These are phyloP conservation scores for Nomia melanderi DNA, from an alignment of 1,140 invertebrate species.

Conservation along the genomic window DNA sequence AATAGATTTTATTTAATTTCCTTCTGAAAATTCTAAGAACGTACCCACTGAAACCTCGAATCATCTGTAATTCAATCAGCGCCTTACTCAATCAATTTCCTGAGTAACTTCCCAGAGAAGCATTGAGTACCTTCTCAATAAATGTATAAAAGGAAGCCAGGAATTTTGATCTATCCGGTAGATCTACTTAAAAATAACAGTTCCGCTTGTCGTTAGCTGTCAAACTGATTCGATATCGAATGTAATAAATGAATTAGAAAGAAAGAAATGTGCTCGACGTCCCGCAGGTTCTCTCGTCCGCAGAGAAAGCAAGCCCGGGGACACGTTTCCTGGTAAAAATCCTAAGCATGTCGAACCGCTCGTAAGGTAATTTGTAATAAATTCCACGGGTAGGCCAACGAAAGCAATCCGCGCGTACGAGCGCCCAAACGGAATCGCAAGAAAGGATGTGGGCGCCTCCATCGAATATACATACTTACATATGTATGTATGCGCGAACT, in stretches of 20 bases:
- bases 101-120: too few relatives aligned
- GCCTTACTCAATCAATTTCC: too few relatives aligned
- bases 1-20: too few relatives aligned
- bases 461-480: conserved; percentile 12
- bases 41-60: too few relatives aligned
- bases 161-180: too few relatives aligned
- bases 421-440: conserved; percentile 13
- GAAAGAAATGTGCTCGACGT: background rate
- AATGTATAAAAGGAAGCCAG: too few relatives aligned
- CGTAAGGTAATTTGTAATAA: conserved; percentile 30
- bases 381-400: conserved; percentile 5
- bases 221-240: too few relatives aligned
- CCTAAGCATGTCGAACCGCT: background rate
- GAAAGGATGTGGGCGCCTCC: conserved; percentile 34
- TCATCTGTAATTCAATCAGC: too few relatives aligned
- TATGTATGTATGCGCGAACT: conserved; percentile 9
- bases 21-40: too few relatives aligned
- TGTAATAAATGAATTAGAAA: background rate
- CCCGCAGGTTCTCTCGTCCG: background rate
- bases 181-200: too few relatives aligned
- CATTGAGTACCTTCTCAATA: too few relatives aligned
- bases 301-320: background rate
- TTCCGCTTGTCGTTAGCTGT: too few relatives aligned
- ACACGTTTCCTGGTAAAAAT: conserved; percentile 15
- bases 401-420: conserved; percentile 21